Percentiles rank a stretch among this genome's conserved stretches.
Conservation (phyloP, 2,888 invertebrate species). For the Macrosiphum euphorbiae region DNA sequence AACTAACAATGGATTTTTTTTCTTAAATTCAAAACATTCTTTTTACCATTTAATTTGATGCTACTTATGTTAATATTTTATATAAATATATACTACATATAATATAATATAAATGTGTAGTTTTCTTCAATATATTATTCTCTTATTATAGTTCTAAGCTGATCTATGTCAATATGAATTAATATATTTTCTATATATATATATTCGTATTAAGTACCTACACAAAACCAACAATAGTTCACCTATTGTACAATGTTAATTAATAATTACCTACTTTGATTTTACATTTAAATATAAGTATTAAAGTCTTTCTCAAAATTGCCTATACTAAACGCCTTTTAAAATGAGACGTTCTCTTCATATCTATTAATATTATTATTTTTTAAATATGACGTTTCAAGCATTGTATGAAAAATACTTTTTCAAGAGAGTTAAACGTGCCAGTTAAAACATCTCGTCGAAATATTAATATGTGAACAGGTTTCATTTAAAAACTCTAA, state of each 20-base stretch:
- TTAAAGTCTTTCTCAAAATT: neutral
- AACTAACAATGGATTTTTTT: too few relatives aligned
- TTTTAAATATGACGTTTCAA: neutral
- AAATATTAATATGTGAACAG: neutral
- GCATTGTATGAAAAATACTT: neutral
- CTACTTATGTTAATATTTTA: too few relatives aligned
- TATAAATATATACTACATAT: too few relatives aligned
- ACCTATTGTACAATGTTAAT: neutral
- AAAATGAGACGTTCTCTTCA: neutral
- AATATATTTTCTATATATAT: too few relatives aligned
- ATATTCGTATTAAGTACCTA: too few relatives aligned
- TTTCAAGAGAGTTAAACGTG: neutral
- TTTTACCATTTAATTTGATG: too few relatives aligned
- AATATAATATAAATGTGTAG: too few relatives aligned
- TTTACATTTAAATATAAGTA: neutral
- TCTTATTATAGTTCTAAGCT: too few relatives aligned
- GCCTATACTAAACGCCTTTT: neutral
- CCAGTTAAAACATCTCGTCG: neutral
- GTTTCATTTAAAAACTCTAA: neutral
- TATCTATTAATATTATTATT: neutral
- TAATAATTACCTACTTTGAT: neutral
- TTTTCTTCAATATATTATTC: too few relatives aligned
- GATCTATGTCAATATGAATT: too few relatives aligned
- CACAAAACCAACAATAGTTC: neutral
- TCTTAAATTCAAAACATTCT: too few relatives aligned